A percentile compares a stretch with the other conserved stretches of the same genome.
These are phyloP conservation scores for Tholera decimalis DNA, from an alignment of 2,888 invertebrate genomes.

Conservation along the genomic window DNA sequence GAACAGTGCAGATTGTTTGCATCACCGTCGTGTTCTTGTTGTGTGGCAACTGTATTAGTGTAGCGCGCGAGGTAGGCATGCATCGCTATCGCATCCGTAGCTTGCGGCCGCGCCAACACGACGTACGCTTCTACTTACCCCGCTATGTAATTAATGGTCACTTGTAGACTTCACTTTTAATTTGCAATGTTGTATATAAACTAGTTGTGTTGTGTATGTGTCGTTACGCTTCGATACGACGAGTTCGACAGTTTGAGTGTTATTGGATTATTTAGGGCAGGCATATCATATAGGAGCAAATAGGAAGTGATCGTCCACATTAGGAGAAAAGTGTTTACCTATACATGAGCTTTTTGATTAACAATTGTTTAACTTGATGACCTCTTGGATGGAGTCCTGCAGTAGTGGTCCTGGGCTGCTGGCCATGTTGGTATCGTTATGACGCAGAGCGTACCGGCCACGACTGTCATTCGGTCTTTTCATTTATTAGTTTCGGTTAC, in stretches of 20 bases:
- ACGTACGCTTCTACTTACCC: constrained; percentile 64
- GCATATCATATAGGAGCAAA: not conserved
- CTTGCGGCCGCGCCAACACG: constrained; percentile 68
- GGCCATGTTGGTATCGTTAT: constrained; percentile 3
- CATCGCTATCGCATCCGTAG: constrained; percentile 74
- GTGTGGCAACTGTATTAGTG: constrained; percentile 58
- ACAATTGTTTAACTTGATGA: not conserved
- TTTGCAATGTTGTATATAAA: constrained; percentile 65
- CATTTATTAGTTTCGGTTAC: constrained; percentile 43
- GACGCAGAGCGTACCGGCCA: constrained; percentile 15
- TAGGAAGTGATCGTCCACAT: not conserved
- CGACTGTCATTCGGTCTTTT: constrained; percentile 6
- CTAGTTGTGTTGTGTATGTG: constrained; percentile 44
- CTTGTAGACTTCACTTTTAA: constrained; percentile 65
- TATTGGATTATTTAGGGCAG: constrained; percentile 5
- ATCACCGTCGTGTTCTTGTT: constrained; percentile 64
- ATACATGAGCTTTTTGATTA: not conserved
- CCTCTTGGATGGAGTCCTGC: too few relatives aligned
- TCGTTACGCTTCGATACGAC: constrained; percentile 25
- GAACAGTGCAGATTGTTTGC: constrained; percentile 60
- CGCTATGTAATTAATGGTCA: constrained; percentile 68
- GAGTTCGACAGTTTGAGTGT: constrained; percentile 3
- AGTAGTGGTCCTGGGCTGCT: not conserved
- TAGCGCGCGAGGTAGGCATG: constrained; percentile 62
- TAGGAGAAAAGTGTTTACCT: not conserved